Evolutionary conservation across 1,140 invertebrate species (phyloP).

Genomic region (silkworm (Bombyx mori)): ASM3026992v2 NC_085129.1:1308001-1308500

Average conservation of each 20-base stretch:
- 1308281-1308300: too few species aligned
- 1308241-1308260: too few species aligned
- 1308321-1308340: too few species aligned
- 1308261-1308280: too few species aligned
- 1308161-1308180: conserved; percentile 69
- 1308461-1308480: conserved; percentile 47
- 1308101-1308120: conserved; percentile 50
- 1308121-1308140: conserved; percentile 34
- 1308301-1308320: too few species aligned
- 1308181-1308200: conserved; percentile 69
- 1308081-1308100: conserved; percentile 52
- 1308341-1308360: too few species aligned
- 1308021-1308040: conserved; percentile 55
- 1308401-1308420: too few species aligned
- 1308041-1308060: conserved; percentile 68
- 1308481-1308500: conserved; percentile 53
- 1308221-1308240: conserved; percentile 23
- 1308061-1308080: conserved; percentile 56
- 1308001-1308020: conserved; percentile 43
- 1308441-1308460: background rate
- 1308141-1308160: conserved; percentile 32
- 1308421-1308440: too few species aligned
- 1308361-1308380: too few species aligned
- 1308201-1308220: conserved; percentile 70
- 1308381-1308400: too few species aligned